A percentile compares a stretch with the other conserved stretches of the same genome.
Evolutionary conservation across 2,113 vertebrate genomes (phyloP).

Genomic region (Sander vitreus): DNA sequence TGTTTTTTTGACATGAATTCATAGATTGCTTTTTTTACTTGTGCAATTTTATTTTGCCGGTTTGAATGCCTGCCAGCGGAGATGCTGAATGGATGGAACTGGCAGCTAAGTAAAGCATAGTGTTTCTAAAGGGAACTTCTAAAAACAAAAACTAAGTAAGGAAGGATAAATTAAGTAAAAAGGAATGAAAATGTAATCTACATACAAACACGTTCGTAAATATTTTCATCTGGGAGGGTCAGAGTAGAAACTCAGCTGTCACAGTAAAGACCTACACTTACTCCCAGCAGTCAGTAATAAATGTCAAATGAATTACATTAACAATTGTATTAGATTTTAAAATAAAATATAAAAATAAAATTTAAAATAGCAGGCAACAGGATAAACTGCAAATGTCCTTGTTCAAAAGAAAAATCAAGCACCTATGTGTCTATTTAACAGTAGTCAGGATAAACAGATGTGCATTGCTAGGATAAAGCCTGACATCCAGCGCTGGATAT

Average conservation of each 20-base stretch:
- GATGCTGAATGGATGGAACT: conserved; percentile 9
- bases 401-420: neutral
- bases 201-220: neutral
- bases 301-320: neutral
- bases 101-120: neutral
- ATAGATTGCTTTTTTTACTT: conserved; percentile 15
- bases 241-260: neutral
- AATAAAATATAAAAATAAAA: too few relatives aligned
- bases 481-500: too few relatives aligned
- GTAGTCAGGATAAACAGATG: too few relatives aligned
- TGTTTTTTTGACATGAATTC: conserved; percentile 27
- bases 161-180: neutral
- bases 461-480: too few relatives aligned
- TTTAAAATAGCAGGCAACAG: neutral
- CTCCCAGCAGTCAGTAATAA: neutral
- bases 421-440: neutral
- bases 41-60: neutral
- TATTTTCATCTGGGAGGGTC: neutral
- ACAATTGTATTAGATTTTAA: neutral
- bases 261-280: neutral
- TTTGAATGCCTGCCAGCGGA: conserved; percentile 9
- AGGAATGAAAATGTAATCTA: neutral
- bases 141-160: neutral
- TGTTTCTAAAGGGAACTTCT: neutral
- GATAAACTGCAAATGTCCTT: neutral